Evolutionary conservation across 2,797 vertebrate genomes (phyloP), one percentile per base, ranked within the genome.

Genomic region (Picus viridis): DNA sequence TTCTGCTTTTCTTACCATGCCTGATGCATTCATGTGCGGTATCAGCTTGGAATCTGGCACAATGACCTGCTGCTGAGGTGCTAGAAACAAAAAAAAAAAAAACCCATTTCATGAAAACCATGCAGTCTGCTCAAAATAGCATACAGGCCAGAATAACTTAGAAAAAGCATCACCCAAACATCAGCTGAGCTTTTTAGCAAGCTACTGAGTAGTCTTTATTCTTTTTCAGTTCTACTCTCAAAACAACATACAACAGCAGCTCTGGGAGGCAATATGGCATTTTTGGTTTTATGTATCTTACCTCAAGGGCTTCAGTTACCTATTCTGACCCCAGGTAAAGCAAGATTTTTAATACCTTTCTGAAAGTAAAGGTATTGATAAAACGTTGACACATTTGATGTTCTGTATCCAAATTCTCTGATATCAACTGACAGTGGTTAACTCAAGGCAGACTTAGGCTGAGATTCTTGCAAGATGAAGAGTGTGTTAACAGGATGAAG

Each of bases 51-150:
- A 97, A 94, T 99, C 99, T 90, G 98, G 99, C 94, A 99, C 98
- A 94, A 99, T 99, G 97, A 99, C 99, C 97, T 99, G 99, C 97
- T 98, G 99, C 94, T 99, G 99, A 92, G 98, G 97, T 89, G 98
- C 99, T 99, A 97, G 16, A 94, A 95, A 95, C 13, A 88, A 51
- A 49, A 32, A 32, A 88, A 68, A 41, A n/a, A n/a, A n/a, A n/a
- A n/a, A n/a, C n/a, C n/a, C 5, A 85, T 29, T 90, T 72, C 16
- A 74, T 5, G 0, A 89, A 69, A 82, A 72, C 41, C 32, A 73
- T 1, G 3, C 17, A 17, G 36, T 64, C 27, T 58, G 39, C 12
- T 30, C 69, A 91, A 69, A 92, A 49, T 30, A 89, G 47, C n/a
- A 71, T 36, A 27, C 41, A 68, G 91, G 51, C 6, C 34, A 78